Conservation (phyloP, 2,113 vertebrate species). For the Callionymus lyra region DNA sequence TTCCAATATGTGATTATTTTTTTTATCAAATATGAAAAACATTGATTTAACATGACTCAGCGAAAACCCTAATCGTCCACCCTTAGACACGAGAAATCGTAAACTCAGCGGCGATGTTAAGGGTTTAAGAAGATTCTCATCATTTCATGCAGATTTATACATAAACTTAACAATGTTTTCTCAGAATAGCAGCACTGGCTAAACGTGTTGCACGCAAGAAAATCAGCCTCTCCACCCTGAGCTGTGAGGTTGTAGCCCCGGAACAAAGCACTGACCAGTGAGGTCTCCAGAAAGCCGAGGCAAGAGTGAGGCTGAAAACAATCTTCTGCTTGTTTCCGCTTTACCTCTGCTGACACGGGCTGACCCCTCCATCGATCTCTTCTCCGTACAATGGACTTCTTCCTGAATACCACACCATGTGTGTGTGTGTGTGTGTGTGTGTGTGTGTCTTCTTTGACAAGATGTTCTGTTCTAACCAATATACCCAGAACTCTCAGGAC, state of each 20-base stretch:
- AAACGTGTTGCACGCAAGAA: slow-evolving; percentile 14
- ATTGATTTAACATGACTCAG: too few relatives aligned
- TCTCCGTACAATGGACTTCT: slow-evolving; percentile 50
- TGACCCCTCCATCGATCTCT: slow-evolving; percentile 61
- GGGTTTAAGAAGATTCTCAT: too few relatives aligned
- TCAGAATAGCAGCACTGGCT: slow-evolving; percentile 2
- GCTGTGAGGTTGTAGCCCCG: slow-evolving; percentile 43
- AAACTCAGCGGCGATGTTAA: too few relatives aligned
- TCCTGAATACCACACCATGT: slow-evolving; percentile 33
- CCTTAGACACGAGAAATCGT: too few relatives aligned
- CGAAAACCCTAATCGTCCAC: too few relatives aligned
- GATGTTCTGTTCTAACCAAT: slow-evolving; percentile 36
- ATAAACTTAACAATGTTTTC: background rate
- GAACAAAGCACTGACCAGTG: slow-evolving; percentile 37
- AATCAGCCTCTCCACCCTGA: slow-evolving; percentile 31
- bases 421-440: slow-evolving; percentile 18
- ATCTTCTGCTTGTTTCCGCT: slow-evolving; percentile 58
- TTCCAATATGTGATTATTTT: too few relatives aligned
- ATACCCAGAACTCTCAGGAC: slow-evolving; percentile 30
- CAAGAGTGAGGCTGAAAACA: slow-evolving; percentile 51
- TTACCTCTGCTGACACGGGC: slow-evolving; percentile 58
- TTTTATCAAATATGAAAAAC: too few relatives aligned
- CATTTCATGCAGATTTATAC: background rate
- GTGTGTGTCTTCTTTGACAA: slow-evolving; percentile 26
- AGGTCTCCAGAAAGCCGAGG: slow-evolving; percentile 43